phyloP scores from a whole-genome alignment of 2,888 invertebrate species.

The Sphecodes monilicornis region DNA sequence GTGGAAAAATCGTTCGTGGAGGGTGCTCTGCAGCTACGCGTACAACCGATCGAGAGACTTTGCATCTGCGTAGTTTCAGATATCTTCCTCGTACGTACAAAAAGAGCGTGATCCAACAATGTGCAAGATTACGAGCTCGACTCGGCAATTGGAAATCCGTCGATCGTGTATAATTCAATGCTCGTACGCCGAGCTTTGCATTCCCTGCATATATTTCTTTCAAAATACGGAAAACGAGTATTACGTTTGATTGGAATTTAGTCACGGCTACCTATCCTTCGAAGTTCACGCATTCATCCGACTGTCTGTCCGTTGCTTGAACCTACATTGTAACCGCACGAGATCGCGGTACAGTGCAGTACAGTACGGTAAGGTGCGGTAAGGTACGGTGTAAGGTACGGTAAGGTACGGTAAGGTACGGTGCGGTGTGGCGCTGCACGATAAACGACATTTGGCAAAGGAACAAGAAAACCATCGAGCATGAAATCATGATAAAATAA shows the following conservation, averaged over 20 bases:
- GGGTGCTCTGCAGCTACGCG: not conserved
- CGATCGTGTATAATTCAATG: no score
- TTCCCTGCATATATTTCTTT: not conserved
- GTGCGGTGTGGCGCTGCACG: not conserved
- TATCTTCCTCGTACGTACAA: not conserved
- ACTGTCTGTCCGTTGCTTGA: not conserved
- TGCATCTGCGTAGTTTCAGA: slow-evolving; percentile 2
- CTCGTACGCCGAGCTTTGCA: not conserved
- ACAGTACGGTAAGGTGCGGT: no score
- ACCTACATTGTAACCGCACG: not conserved
- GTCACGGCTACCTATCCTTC: not conserved
- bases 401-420: no score
- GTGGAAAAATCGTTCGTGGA: slow-evolving; percentile 3
- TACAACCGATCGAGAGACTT: not conserved
- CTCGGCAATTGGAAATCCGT: not conserved
- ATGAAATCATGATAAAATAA: not conserved
- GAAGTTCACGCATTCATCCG: not conserved
- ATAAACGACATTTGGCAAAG: not conserved
- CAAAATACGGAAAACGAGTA: not conserved
- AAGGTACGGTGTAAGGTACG: no score
- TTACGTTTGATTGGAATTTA: not conserved
- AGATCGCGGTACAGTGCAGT: not conserved
- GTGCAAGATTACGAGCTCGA: not conserved
- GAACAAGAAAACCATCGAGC: not conserved
- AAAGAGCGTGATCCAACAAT: not conserved